Evolutionary conservation across 1,140 invertebrate species (phyloP).

Genomic region (Lasioglossum albipes): DNA sequence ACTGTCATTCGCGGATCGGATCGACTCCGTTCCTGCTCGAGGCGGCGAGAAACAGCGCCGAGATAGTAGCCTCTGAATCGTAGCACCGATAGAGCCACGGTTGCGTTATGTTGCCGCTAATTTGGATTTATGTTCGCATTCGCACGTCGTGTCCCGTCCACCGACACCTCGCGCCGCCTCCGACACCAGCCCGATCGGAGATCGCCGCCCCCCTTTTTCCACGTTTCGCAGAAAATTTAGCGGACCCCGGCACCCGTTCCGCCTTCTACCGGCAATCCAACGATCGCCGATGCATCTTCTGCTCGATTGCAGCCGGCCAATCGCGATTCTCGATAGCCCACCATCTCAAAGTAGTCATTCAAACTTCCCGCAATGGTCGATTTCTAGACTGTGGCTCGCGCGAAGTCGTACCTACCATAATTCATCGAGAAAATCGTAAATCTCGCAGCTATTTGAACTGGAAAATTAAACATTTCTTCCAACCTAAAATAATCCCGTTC

Average conservation of each 20-base stretch:
- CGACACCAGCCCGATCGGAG: slow-evolving; percentile 20
- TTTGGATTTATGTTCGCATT: slow-evolving; percentile 74
- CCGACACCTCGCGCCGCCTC: slow-evolving; percentile 32
- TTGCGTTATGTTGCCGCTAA: slow-evolving; percentile 68
- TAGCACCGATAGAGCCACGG: slow-evolving; percentile 55
- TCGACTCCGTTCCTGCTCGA: no score
- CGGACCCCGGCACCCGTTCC: background rate
- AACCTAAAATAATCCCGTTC: no score
- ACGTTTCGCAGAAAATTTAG: slow-evolving; percentile 31
- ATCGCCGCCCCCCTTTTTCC: slow-evolving; percentile 39
- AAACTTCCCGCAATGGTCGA: no score
- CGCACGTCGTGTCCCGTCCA: slow-evolving; percentile 48
- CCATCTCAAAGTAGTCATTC: no score
- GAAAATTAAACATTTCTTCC: background rate
- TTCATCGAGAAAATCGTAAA: no score
- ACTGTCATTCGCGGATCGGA: slow-evolving; percentile 51
- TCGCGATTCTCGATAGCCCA: no score
- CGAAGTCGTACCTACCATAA: no score
- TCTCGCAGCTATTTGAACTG: no score
- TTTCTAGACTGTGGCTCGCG: no score
- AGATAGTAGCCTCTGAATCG: slow-evolving; percentile 26
- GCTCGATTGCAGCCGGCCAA: background rate
- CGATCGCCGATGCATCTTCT: no score
- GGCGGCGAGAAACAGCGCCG: slow-evolving; percentile 6
- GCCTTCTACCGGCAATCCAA: no score